A percentile compares a stretch with the other conserved stretches of the same genome.
These are phyloP conservation scores for Enteromius trimaculatus DNA, from an alignment of 2,797 vertebrate genomes.

Conservation along the genomic window DNA sequence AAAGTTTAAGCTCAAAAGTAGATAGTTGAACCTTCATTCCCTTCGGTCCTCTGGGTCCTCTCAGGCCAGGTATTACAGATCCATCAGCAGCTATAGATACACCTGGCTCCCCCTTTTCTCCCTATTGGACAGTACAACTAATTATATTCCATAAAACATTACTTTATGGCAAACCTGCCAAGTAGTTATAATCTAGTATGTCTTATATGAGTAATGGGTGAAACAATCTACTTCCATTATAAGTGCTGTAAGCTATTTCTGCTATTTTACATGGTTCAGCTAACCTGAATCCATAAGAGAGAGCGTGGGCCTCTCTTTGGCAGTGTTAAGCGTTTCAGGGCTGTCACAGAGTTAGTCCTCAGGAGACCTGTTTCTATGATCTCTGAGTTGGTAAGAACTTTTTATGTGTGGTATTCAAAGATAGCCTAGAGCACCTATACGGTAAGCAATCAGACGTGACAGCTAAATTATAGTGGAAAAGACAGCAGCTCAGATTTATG, in stretches of 20 bases:
- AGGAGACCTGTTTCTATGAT: not conserved
- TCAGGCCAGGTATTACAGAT: conserved; percentile 74
- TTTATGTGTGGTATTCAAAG: not conserved
- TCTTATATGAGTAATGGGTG: not conserved
- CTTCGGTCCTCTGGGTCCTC: conserved; percentile 80
- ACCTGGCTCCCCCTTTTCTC: conserved; percentile 91
- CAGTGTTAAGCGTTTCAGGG: not conserved
- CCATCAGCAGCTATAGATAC: conserved; percentile 83
- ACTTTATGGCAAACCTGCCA: not conserved
- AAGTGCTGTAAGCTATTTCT: not conserved
- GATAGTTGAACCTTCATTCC: conserved; percentile 71
- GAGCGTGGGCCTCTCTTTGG: not conserved
- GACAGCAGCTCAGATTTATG: conserved; percentile 1
- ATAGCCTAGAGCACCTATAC: not conserved
- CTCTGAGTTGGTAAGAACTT: not conserved
- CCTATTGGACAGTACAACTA: conserved; percentile 73
- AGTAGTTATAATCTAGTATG: not conserved
- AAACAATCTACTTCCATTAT: not conserved
- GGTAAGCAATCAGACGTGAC: not conserved
- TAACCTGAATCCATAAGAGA: not conserved
- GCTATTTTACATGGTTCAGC: not conserved
- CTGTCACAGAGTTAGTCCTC: not conserved
- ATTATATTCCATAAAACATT: not conserved
- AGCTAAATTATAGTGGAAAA: not conserved
- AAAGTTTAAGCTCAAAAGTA: not conserved